A percentile compares a stretch with the other conserved stretches of the same genome.
These are phyloP conservation scores for Ophonus ardosiacus DNA, from an alignment of 2,888 invertebrate genomes.

Conservation along the genomic window DNA sequence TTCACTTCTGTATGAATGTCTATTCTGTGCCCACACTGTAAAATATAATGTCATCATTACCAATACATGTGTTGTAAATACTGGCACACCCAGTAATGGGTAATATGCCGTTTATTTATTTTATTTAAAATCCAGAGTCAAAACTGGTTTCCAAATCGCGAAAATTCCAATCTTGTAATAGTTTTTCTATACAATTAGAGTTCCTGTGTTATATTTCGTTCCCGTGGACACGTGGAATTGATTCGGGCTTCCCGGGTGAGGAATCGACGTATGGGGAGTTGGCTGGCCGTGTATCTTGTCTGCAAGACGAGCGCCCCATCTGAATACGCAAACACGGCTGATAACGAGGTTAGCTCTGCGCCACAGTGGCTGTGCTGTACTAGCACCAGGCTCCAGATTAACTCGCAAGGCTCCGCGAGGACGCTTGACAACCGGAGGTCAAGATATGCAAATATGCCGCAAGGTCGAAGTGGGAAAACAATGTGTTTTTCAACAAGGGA, in stretches of 20 bases:
- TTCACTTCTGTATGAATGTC: no score
- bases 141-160: no score
- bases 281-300: slow-evolving; percentile 28
- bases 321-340: slow-evolving; percentile 61
- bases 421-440: neutral
- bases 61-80: no score
- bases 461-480: neutral
- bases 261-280: slow-evolving; percentile 45
- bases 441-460: neutral
- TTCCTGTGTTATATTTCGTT: no score
- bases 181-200: no score
- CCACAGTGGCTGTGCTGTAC: neutral
- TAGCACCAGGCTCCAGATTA: slow-evolving; percentile 19
- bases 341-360: slow-evolving; percentile 53
- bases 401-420: neutral
- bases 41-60: no score
- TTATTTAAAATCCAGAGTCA: no score
- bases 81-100: no score
- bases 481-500: neutral
- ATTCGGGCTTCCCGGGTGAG: slow-evolving; percentile 24
- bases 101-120: no score
- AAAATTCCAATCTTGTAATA: no score
- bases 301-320: slow-evolving; percentile 9
- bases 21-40: no score
- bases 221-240: neutral